Evolutionary conservation across 2,113 vertebrate species (phyloP).

Genomic region (Heterocephalus glaber): DNA sequence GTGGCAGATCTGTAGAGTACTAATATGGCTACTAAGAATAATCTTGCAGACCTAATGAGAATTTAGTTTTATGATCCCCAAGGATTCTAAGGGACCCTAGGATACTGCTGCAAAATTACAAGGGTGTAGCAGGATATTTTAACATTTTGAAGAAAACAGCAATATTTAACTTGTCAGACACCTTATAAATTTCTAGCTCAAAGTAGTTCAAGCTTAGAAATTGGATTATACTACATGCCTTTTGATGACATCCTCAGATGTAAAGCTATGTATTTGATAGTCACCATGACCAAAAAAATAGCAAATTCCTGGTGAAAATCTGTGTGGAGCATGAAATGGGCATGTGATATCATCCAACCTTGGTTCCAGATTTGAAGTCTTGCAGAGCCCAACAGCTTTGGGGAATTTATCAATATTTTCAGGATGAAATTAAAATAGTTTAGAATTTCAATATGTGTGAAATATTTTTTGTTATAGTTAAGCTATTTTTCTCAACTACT

Average conservation of each 20-base stretch:
- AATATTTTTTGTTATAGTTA: neutral
- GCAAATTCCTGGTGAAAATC: neutral
- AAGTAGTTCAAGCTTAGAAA: neutral
- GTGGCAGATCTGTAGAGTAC: neutral
- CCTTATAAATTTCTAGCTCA: neutral
- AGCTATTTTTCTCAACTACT: neutral
- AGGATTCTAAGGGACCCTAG: neutral
- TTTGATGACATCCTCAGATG: neutral
- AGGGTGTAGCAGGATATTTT: neutral
- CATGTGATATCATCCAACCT: fast-evolving
- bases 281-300: neutral
- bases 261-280: neutral
- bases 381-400: neutral
- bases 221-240: neutral
- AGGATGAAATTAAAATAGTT: neutral
- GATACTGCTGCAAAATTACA: neutral
- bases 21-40: neutral
- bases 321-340: neutral
- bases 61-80: neutral
- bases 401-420: neutral
- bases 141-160: neutral
- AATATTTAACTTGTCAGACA: neutral
- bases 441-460: neutral
- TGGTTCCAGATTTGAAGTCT: neutral
- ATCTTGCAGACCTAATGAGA: neutral